A percentile compares a stretch with the other conserved stretches of the same genome.
Evolutionary conservation across 2,113 vertebrate species (phyloP).

Genomic region (rat (Rattus norvegicus)): GRCr8 NC_086035.1:33433001-33433500

Average conservation of each 20-base stretch:
- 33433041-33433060: rapidly evolving
- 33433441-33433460: not conserved
- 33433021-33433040: too few relatives aligned
- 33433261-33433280: not conserved
- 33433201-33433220: not conserved
- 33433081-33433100: not conserved
- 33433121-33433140: not conserved
- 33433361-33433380: not conserved
- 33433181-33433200: not conserved
- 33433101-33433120: not conserved
- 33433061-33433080: not conserved
- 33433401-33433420: not conserved
- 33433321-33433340: not conserved
- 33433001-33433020: not conserved
- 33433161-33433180: not conserved
- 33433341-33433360: not conserved
- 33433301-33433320: not conserved
- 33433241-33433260: not conserved
- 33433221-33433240: not conserved
- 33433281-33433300: not conserved
- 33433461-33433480: too few relatives aligned
- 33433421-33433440: not conserved
- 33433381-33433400: not conserved
- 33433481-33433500: not conserved
- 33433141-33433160: not conserved